Conservation (phyloP, 2,888 invertebrate genomes). For the Habroteleia sp. region DNA sequence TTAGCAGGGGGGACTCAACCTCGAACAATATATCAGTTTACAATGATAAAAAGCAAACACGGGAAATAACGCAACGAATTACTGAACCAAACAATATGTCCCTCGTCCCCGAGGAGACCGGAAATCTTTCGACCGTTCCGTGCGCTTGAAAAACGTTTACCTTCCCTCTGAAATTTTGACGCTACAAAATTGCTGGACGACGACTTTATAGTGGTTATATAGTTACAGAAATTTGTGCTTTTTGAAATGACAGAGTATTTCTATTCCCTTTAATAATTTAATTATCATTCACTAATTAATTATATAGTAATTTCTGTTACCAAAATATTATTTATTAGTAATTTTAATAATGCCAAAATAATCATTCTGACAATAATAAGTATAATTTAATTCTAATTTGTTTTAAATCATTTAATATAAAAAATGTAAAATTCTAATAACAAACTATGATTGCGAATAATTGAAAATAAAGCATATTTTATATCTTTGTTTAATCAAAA, state of each 20-base stretch:
- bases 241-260: background rate
- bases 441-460: too few species aligned
- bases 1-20: slow-evolving; percentile 68
- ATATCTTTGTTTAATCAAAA: too few species aligned
- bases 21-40: slow-evolving; percentile 78
- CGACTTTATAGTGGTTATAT: slow-evolving; percentile 4
- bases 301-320: too few species aligned
- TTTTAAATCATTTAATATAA: too few species aligned
- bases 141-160: slow-evolving; percentile 56
- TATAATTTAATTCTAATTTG: too few species aligned
- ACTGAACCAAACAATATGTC: slow-evolving; percentile 79
- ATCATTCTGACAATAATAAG: too few species aligned
- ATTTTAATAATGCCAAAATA: too few species aligned
- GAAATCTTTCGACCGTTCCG: slow-evolving; percentile 70
- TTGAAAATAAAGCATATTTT: too few species aligned
- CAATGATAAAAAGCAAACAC: slow-evolving; percentile 79
- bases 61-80: slow-evolving; percentile 77
- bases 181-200: slow-evolving; percentile 42
- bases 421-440: too few species aligned
- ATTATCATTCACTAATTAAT: too few species aligned
- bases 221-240: slow-evolving; percentile 17
- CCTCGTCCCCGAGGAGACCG: slow-evolving; percentile 73
- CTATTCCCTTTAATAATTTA: too few species aligned
- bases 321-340: too few species aligned
- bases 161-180: slow-evolving; percentile 50